These are phyloP conservation scores for Eurystomus glaucurus DNA, from an alignment of 2,797 vertebrate species.

Conservation along the genomic window DNA sequence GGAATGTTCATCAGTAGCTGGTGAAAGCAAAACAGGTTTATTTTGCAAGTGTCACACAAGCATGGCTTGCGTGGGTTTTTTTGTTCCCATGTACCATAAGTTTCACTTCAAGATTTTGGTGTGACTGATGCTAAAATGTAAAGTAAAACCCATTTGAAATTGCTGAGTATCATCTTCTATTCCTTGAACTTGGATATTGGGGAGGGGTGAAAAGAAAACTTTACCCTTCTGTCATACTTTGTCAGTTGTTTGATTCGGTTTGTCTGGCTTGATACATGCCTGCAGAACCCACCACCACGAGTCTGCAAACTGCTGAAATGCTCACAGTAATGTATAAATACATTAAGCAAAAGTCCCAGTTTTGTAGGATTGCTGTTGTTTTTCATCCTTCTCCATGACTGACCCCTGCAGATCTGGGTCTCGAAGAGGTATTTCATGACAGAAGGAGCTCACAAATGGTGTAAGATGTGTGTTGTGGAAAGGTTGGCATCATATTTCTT, in stretches of 20 bases:
- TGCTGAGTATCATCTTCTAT: slow-evolving; percentile 25
- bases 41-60: neutral
- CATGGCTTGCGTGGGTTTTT: neutral
- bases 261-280: neutral
- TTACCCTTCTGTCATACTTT: neutral
- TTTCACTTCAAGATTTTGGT: neutral
- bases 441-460: slow-evolving; percentile 40
- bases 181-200: neutral
- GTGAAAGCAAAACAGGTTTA: neutral
- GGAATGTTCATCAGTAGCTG: neutral
- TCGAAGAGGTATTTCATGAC: slow-evolving; percentile 23
- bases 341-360: neutral
- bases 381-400: neutral
- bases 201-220: neutral
- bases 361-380: slow-evolving; percentile 19
- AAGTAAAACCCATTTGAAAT: neutral
- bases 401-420: neutral
- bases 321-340: neutral
- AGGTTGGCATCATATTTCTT: slow-evolving; percentile 58
- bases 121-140: neutral
- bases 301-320: neutral
- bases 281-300: neutral
- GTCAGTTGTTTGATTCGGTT: neutral
- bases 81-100: neutral
- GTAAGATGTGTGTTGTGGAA: slow-evolving; percentile 15